phyloP scores from a whole-genome alignment of 2,113 vertebrate species.

The Oryzias melastigma region DNA sequence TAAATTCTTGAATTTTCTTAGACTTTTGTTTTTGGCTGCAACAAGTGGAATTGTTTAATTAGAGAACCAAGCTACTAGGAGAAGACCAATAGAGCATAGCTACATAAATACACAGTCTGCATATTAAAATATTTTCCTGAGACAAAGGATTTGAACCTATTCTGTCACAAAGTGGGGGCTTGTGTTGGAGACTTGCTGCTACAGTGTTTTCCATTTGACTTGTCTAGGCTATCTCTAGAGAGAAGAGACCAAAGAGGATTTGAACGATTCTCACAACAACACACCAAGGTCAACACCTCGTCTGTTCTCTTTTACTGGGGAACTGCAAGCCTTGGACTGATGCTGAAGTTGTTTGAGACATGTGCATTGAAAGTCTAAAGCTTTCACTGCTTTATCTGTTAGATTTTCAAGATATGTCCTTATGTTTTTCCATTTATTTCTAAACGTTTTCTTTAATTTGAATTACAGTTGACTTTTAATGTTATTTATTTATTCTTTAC shows the following conservation, averaged over 20 bases:
- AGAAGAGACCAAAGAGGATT: constrained; percentile 34
- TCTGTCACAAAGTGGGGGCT: constrained; percentile 29
- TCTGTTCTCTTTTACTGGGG: constrained; percentile 3
- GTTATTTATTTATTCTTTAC: constrained; percentile 2
- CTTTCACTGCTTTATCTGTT: no score
- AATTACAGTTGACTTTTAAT: neutral
- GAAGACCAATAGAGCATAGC: neutral
- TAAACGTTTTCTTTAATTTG: no score
- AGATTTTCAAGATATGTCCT: no score
- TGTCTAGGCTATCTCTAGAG: constrained; percentile 30
- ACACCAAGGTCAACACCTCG: constrained; percentile 46
- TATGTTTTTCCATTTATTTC: no score
- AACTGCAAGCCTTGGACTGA: constrained; percentile 31
- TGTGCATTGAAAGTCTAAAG: constrained; percentile 42
- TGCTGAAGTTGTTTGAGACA: constrained; percentile 26
- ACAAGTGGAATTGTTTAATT: constrained; percentile 4
- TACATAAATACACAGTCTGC: neutral
- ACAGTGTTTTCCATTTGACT: constrained; percentile 25
- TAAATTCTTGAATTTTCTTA: neutral
- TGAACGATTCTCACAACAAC: constrained; percentile 36
- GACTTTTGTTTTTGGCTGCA: neutral
- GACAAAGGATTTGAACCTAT: constrained; percentile 41
- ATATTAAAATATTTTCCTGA: constrained; percentile 26
- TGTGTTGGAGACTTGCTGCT: neutral
- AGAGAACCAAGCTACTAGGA: neutral